phyloP scores from a whole-genome alignment of 2,888 invertebrate species.

The Diaprepes abbreviatus region DNA sequence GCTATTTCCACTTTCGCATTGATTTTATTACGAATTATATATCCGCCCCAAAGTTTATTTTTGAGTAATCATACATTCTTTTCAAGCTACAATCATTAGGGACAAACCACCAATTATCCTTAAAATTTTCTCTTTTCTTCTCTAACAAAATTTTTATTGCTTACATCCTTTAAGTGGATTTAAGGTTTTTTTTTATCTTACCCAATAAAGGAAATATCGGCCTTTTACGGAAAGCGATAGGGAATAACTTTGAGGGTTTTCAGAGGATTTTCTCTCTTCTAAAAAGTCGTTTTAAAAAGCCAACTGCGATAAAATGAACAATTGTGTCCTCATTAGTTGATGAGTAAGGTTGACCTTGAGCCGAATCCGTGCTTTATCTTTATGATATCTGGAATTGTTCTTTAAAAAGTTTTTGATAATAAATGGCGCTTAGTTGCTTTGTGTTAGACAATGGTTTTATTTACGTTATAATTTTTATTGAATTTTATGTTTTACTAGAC shows the following conservation, averaged over 20 bases:
- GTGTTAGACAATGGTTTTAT: conserved; percentile 21
- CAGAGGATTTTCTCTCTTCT: not conserved
- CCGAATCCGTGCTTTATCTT: conserved; percentile 52
- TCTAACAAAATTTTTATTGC: not conserved
- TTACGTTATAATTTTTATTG: too few relatives aligned
- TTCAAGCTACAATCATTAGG: too few relatives aligned
- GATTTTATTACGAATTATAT: too few relatives aligned
- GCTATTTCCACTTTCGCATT: too few relatives aligned
- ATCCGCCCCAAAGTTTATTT: too few relatives aligned
- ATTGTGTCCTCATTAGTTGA: conserved; percentile 21
- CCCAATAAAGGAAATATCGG: not conserved
- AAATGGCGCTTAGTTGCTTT: not conserved
- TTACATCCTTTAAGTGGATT: not conserved
- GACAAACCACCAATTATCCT: not conserved
- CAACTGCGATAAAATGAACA: conserved; percentile 25
- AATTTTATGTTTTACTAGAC: too few relatives aligned
- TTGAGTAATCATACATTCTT: too few relatives aligned
- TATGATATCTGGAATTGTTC: conserved; percentile 47
- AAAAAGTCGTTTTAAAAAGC: not conserved
- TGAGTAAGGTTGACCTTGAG: conserved; percentile 35
- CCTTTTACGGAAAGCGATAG: not conserved
- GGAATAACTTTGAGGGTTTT: not conserved
- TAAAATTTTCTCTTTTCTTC: not conserved
- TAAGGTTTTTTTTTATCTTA: not conserved
- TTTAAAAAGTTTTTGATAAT: not conserved